Conservation (phyloP, 2,113 vertebrate species). For the Melanerpes formicivorus region DNA sequence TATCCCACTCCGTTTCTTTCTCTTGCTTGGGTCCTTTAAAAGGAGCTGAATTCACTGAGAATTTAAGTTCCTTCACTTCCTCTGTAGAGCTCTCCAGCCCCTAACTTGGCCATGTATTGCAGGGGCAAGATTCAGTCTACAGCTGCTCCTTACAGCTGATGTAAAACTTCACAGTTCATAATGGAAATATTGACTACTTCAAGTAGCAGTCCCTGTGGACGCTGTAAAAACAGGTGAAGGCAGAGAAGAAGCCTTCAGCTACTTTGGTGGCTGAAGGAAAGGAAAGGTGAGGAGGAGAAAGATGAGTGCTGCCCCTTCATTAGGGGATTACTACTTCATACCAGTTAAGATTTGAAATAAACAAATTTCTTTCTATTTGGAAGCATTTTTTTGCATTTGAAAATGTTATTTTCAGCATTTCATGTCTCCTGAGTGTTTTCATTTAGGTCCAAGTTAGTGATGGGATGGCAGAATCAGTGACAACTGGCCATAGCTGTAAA, state of each 20-base stretch:
- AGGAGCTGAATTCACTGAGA: neutral
- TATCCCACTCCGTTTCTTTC: neutral
- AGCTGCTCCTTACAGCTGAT: neutral
- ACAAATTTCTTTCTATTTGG: neutral
- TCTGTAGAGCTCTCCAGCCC: neutral
- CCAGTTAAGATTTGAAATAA: neutral
- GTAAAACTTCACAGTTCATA: neutral
- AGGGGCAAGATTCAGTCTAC: neutral
- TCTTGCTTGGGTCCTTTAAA: neutral
- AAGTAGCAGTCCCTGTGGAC: neutral
- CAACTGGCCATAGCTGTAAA: neutral
- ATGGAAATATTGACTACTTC: neutral
- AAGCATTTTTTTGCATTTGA: neutral
- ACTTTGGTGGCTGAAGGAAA: neutral
- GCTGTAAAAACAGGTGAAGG: neutral
- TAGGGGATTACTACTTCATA: neutral
- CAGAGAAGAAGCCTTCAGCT: neutral
- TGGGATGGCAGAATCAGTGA: neutral
- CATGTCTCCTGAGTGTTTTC: neutral
- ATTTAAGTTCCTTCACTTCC: neutral
- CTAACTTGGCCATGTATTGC: neutral
- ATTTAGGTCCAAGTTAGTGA: neutral
- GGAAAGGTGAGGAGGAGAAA: neutral
- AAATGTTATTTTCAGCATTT: neutral
- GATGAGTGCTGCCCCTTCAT: fast-evolving